phyloP scores from a whole-genome alignment of 2,888 invertebrate genomes.

The Lasioglossum vierecki region DNA sequence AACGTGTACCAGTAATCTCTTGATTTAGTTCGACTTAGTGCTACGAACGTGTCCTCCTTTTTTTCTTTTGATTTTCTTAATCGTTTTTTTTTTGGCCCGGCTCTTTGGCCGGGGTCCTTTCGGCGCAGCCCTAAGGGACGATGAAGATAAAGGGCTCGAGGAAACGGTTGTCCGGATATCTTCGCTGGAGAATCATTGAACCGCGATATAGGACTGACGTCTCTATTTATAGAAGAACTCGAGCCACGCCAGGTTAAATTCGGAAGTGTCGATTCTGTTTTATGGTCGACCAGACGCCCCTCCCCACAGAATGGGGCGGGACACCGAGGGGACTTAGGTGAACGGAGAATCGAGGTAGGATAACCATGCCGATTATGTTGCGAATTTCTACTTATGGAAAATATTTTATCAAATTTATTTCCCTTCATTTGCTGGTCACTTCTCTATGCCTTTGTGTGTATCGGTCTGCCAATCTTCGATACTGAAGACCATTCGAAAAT shows the following conservation, averaged over 20 bases:
- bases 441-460: not conserved
- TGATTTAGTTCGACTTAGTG: conserved; percentile 72
- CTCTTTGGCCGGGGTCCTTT: conserved; percentile 49
- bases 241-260: conserved; percentile 49
- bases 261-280: conserved; percentile 37
- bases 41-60: conserved; percentile 5
- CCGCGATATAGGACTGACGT: conserved; percentile 63
- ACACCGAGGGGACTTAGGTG: not conserved
- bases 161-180: conserved; percentile 41
- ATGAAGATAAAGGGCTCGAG: conserved; percentile 32
- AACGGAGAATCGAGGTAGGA: not conserved
- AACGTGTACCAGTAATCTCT: conserved; percentile 68
- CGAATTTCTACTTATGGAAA: not conserved
- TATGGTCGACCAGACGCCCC: not conserved
- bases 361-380: no score
- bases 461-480: not conserved
- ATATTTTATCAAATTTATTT: not conserved
- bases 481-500: no score
- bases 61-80: conserved; percentile 5
- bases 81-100: not conserved
- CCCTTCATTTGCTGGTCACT: not conserved
- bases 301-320: not conserved
- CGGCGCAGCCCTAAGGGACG: conserved; percentile 18
- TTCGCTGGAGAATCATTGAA: conserved; percentile 46
- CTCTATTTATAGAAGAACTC: conserved; percentile 63